A percentile compares a stretch with the other conserved stretches of the same genome.
Evolutionary conservation across 2,113 vertebrate genomes (phyloP).

Genomic region (Platysternon megacephalum): DNA sequence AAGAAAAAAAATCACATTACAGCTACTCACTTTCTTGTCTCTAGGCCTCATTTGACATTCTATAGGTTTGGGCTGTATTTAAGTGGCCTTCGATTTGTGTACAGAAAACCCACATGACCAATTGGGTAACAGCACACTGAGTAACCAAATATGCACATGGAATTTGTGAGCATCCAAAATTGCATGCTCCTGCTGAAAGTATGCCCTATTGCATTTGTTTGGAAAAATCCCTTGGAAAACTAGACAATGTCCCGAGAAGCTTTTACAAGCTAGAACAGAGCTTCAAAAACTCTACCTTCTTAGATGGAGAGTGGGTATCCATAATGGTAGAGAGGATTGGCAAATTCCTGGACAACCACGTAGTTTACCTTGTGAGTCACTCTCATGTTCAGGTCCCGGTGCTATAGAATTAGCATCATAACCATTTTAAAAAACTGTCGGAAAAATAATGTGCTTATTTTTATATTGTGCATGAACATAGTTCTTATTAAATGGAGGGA

Average conservation of each 20-base stretch:
- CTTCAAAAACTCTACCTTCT: background rate
- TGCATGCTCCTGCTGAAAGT: background rate
- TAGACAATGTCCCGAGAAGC: background rate
- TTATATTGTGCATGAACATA: background rate
- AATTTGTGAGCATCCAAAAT: background rate
- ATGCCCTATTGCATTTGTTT: background rate
- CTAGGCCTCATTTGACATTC: background rate
- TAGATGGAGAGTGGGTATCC: background rate
- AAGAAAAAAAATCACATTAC: background rate
- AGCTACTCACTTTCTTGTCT: background rate
- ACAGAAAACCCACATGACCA: background rate
- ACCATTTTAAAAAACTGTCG: background rate
- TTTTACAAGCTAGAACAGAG: background rate
- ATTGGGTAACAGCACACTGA: background rate
- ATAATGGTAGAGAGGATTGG: background rate
- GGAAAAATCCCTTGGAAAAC: background rate
- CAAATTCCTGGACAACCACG: background rate
- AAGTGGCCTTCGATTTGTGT: background rate
- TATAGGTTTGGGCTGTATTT: background rate
- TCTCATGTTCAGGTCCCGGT: background rate
- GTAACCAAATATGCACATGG: background rate
- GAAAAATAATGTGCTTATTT: background rate
- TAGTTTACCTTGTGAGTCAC: background rate
- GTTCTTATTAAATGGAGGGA: background rate
- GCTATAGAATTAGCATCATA: background rate